Evolutionary conservation across 1,140 invertebrate species (phyloP).

Genomic region (Anoplophora glabripennis): DNA sequence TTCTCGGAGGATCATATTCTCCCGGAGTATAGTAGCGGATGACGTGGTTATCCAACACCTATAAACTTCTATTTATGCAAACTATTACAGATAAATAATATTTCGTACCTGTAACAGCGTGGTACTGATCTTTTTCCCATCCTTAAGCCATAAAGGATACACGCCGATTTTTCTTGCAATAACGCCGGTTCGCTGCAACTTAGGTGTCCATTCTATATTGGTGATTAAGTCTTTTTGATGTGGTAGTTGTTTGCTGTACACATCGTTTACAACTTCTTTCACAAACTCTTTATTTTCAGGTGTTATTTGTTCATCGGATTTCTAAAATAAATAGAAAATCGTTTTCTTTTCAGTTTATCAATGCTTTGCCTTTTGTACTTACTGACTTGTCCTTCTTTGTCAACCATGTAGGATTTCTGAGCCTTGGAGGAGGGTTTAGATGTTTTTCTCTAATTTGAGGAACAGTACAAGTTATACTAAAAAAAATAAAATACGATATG

Average conservation of each 20-base stretch:
- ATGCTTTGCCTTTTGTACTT: conserved; percentile 34
- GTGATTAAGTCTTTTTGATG: conserved; percentile 54
- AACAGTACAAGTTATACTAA: conserved; percentile 23
- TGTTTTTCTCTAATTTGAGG: conserved; percentile 36
- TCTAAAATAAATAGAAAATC: conserved; percentile 50
- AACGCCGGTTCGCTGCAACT: conserved; percentile 72
- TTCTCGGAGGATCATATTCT: conserved; percentile 62
- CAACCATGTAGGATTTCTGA: conserved; percentile 59
- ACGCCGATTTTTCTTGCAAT: conserved; percentile 92
- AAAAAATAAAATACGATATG: conserved; percentile 11
- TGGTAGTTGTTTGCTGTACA: conserved; percentile 48
- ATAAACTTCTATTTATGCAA: conserved; percentile 34
- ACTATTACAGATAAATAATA: background rate
- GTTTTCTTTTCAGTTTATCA: conserved; percentile 16
- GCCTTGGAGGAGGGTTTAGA: conserved; percentile 48
- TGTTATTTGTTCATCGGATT: conserved; percentile 69
- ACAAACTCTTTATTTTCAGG: conserved; percentile 80
- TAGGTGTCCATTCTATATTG: conserved; percentile 61
- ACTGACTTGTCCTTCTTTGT: conserved; percentile 54
- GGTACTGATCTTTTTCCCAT: conserved; percentile 72
- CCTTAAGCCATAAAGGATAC: conserved; percentile 88
- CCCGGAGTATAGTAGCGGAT: conserved; percentile 87
- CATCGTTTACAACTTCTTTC: conserved; percentile 69
- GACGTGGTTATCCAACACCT: conserved; percentile 95
- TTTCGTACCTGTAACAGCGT: conserved; percentile 79